Evolutionary conservation across 30 jellyfish, hydroid and myxozoan genomes (phyloP).

Genomic region (Sanderia malayensis): DNA sequence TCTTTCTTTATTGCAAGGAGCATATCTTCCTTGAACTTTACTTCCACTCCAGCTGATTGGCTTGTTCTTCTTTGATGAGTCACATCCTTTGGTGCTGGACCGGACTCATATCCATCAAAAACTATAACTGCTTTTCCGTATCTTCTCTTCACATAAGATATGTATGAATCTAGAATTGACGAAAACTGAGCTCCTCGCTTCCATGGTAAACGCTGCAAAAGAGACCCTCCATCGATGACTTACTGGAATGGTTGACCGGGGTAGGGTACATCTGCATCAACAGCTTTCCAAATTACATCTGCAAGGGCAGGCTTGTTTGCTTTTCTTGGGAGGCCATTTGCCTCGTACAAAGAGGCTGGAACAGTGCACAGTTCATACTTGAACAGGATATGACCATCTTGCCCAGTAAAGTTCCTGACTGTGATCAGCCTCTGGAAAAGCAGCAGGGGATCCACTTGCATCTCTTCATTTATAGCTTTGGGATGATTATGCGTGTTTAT

Average conservation of each 20-base stretch:
- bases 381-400: not conserved
- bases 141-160: not conserved
- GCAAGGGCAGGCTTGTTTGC: constrained; percentile 3
- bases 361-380: not conserved
- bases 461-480: not conserved
- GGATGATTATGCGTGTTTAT: not conserved
- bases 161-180: not conserved
- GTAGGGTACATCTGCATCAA: not conserved
- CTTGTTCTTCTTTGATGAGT: constrained; percentile 44
- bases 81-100: constrained; percentile 24
- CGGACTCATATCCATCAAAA: constrained; percentile 23
- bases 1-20: constrained; percentile 34
- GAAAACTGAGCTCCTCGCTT: not conserved
- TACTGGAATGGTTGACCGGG: not conserved
- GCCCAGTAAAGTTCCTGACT: not conserved
- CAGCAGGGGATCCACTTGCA: not conserved
- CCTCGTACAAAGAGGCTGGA: not conserved
- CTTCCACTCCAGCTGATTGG: constrained; percentile 19
- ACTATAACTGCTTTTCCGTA: constrained; percentile 25
- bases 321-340: not conserved
- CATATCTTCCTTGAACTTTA: constrained; percentile 22
- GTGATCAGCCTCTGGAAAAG: not conserved
- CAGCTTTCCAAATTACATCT: not conserved
- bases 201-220: constrained; percentile 17
- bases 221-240: constrained; percentile 35